Percentiles rank a stretch among this genome's conserved stretches.
These are phyloP conservation scores for Drosophila monieri DNA, from an alignment of 2,888 invertebrate species.

Conservation along the genomic window DNA sequence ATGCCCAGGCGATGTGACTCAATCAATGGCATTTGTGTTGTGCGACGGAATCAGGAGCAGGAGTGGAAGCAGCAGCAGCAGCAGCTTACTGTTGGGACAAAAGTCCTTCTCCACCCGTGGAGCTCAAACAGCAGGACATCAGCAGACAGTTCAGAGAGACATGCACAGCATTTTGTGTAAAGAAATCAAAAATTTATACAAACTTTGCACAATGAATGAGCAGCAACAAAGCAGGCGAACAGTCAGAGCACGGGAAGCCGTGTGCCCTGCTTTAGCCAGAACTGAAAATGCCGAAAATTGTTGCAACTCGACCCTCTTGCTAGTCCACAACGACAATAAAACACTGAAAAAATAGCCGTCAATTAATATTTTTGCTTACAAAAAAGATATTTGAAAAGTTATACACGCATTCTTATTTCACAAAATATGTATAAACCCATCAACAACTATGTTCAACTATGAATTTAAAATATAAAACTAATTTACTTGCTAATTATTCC, in stretches of 20 bases:
- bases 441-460: too few relatives aligned
- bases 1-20: constrained; percentile 79
- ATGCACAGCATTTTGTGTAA: constrained; percentile 81
- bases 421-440: too few relatives aligned
- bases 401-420: too few relatives aligned
- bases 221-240: constrained; percentile 66
- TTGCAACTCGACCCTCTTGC: constrained; percentile 57
- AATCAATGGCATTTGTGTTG: constrained; percentile 80
- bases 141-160: constrained; percentile 60
- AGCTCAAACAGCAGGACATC: constrained; percentile 43
- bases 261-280: constrained; percentile 51
- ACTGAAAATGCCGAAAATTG: constrained; percentile 78
- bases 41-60: constrained; percentile 41
- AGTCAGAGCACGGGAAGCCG: constrained; percentile 7
- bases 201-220: constrained; percentile 78
- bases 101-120: constrained; percentile 14
- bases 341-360: background rate
- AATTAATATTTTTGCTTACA: too few relatives aligned
- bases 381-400: too few relatives aligned
- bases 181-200: constrained; percentile 80
- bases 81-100: constrained; percentile 13
- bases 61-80: constrained; percentile 7
- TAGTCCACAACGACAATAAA: constrained; percentile 54
- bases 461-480: background rate
- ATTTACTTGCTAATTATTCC: background rate